Evolutionary conservation across 92 coral and sea anemone genomes (phyloP).

Genomic region (Metridium senile): DNA sequence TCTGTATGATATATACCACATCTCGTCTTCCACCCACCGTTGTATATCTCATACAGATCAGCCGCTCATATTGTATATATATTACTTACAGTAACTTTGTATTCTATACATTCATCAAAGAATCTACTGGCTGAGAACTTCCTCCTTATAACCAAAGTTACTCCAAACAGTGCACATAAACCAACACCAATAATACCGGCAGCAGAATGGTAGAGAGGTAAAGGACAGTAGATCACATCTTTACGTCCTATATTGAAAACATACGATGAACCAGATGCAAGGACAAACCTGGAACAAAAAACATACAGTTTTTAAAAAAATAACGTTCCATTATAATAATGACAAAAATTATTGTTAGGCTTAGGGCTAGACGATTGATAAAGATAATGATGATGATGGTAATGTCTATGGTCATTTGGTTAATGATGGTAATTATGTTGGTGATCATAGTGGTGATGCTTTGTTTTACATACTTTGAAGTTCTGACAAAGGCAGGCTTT

Average conservation of each 20-base stretch:
- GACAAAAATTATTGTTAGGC: no score
- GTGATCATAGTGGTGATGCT: neutral
- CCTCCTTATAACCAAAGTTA: conserved; percentile 69
- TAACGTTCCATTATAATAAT: no score
- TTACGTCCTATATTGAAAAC: conserved; percentile 28
- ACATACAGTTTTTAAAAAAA: neutral
- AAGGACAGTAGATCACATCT: conserved; percentile 73
- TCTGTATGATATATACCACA: no score
- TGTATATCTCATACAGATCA: no score
- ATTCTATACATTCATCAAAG: conserved; percentile 92
- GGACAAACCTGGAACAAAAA: conserved; percentile 56
- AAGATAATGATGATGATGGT: no score
- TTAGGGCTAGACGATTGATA: no score
- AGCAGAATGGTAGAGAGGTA: conserved; percentile 89
- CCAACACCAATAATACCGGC: conserved; percentile 78
- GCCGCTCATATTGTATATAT: no score
- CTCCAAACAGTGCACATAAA: conserved; percentile 54
- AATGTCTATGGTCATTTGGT: no score
- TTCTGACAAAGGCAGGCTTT: conserved; percentile 53
- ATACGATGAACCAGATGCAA: conserved; percentile 36
- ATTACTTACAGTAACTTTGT: conserved; percentile 84
- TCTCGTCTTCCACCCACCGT: no score
- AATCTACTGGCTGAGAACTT: conserved; percentile 96
- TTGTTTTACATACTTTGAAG: neutral
- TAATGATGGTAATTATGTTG: no score